Conservation (phyloP, 35 echinoderm and acorn worm species). For the Diadema setosum region DNA sequence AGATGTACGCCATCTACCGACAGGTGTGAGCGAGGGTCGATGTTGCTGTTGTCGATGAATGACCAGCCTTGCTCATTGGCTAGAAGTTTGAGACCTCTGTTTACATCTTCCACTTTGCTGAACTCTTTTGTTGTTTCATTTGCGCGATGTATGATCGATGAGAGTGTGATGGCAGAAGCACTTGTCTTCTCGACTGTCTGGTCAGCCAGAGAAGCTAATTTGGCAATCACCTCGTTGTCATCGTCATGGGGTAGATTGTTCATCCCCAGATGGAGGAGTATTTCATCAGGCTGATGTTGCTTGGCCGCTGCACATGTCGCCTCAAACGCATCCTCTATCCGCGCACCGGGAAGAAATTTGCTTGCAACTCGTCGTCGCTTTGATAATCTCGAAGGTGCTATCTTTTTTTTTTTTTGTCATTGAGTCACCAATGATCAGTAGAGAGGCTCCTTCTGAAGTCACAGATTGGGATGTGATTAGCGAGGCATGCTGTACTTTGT, state of each 20-base stretch:
- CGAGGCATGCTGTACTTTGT: too few species aligned
- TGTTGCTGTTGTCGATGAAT: background rate
- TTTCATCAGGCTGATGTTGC: background rate
- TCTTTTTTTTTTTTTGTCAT: constrained; percentile 10
- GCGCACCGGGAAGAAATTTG: background rate
- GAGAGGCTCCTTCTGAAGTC: too few species aligned
- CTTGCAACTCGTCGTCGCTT: background rate
- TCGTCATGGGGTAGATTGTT: background rate
- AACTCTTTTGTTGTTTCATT: background rate
- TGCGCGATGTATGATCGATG: background rate
- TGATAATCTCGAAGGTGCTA: background rate
- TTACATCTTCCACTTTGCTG: background rate
- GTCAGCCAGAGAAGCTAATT: background rate
- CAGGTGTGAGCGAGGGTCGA: background rate
- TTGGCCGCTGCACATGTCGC: background rate
- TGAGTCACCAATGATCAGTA: background rate
- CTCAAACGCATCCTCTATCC: background rate
- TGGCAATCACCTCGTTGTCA: background rate
- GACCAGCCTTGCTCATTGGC: background rate
- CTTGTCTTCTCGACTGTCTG: background rate
- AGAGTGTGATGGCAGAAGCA: background rate
- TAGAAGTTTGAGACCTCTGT: background rate
- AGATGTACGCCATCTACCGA: background rate
- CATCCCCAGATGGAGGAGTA: background rate
- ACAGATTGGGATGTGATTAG: too few species aligned